phyloP scores from a whole-genome alignment of 2,888 invertebrate species.

The Kryphioiulus occultus region DNA sequence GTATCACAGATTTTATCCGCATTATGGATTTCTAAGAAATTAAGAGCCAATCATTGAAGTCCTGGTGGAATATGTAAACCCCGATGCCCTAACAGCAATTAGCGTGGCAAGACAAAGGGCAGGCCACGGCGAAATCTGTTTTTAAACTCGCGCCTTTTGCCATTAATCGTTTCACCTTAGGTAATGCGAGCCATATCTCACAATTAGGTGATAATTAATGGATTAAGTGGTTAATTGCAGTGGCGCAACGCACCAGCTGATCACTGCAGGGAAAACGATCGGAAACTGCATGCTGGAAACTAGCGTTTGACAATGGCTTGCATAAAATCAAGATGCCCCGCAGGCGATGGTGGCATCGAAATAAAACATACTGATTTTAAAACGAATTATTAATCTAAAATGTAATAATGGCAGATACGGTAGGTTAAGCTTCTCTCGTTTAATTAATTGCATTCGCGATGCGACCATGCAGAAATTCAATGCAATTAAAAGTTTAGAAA shows the following conservation, averaged over 20 bases:
- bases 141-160: neutral
- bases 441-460: neutral
- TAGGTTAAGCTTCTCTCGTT: no score
- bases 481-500: neutral
- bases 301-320: neutral
- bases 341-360: neutral
- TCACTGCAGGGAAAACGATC: neutral
- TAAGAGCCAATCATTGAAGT: slow-evolving; percentile 3
- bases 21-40: slow-evolving; percentile 36
- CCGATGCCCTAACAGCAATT: slow-evolving; percentile 10
- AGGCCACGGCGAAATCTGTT: neutral
- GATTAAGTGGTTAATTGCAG: slow-evolving; percentile 16
- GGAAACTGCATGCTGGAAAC: neutral
- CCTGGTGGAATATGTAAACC: neutral
- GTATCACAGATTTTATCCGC: neutral
- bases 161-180: slow-evolving; percentile 33
- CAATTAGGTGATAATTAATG: slow-evolving; percentile 33
- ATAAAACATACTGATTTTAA: neutral
- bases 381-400: no score
- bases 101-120: neutral
- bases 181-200: slow-evolving; percentile 21
- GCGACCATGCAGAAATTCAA: neutral
- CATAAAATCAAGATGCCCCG: no score
- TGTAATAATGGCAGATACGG: no score
- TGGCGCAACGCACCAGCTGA: slow-evolving; percentile 2